These are phyloP conservation scores for Anthopleura xanthogrammica DNA, from an alignment of 92 coral and sea anemone genomes.

Conservation along the genomic window DNA sequence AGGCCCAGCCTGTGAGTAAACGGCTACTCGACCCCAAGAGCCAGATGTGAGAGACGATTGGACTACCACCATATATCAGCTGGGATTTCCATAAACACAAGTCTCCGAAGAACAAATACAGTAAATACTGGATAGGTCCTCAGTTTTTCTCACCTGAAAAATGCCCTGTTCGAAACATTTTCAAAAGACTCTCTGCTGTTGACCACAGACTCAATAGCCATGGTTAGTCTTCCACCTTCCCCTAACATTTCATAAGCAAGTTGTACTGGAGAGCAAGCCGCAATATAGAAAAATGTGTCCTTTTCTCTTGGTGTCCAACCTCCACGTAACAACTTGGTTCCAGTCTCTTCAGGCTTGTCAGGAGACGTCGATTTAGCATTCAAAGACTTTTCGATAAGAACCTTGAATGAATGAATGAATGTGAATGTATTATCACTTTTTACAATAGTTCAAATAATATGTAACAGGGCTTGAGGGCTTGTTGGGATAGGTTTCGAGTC, in stretches of 20 bases:
- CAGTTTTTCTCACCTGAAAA: constrained; percentile 5
- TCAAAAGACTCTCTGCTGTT: not conserved
- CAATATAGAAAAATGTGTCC: constrained; percentile 17
- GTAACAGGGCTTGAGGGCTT: no score
- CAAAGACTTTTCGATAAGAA: not conserved
- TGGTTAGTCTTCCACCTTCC: constrained; percentile 12
- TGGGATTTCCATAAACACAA: no score
- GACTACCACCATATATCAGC: no score
- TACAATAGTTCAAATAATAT: no score
- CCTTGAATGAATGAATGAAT: not conserved
- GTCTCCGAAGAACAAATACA: no score
- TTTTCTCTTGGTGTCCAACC: constrained; percentile 20
- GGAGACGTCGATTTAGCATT: not conserved
- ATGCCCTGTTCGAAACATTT: not conserved
- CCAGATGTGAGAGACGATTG: no score
- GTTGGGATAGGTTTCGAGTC: no score
- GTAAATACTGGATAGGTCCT: no score
- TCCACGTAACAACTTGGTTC: not conserved
- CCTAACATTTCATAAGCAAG: not conserved
- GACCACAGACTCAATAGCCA: not conserved
- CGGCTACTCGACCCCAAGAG: no score
- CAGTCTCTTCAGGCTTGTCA: not conserved
- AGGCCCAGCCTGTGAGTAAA: no score
- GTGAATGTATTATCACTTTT: no score
- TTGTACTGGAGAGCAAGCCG: constrained; percentile 15